These are phyloP conservation scores for Paraescarpia echinospica DNA, from an alignment of 1,140 invertebrate genomes.

Conservation along the genomic window DNA sequence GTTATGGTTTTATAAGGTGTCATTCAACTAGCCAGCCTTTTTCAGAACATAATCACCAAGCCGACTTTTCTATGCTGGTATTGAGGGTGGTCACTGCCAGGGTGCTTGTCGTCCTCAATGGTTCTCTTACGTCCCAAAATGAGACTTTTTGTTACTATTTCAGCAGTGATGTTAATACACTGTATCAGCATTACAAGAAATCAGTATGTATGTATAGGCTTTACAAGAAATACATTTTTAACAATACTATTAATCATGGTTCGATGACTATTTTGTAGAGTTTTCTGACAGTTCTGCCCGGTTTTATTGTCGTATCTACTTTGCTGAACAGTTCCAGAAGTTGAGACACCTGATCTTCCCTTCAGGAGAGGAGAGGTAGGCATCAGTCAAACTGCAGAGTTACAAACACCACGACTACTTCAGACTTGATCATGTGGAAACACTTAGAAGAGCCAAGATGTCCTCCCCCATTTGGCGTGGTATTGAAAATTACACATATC, in stretches of 20 bases:
- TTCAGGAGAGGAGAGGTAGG: constrained; percentile 65
- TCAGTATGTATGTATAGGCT: too few species aligned
- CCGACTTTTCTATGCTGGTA: too few species aligned
- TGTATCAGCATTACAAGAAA: background rate
- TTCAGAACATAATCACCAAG: too few species aligned
- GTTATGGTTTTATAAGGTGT: too few species aligned
- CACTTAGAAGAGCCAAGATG: too few species aligned
- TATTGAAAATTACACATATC: too few species aligned
- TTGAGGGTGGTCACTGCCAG: too few species aligned
- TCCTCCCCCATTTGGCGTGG: too few species aligned
- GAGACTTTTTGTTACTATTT: background rate
- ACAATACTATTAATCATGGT: background rate
- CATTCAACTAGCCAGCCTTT: too few species aligned
- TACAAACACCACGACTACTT: background rate
- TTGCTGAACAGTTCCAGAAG: constrained; percentile 81
- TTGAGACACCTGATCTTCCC: constrained; percentile 72
- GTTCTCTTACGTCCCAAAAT: too few species aligned
- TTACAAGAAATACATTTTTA: too few species aligned
- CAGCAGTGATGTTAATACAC: background rate
- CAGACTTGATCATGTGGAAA: background rate
- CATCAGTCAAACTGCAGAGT: constrained; percentile 12
- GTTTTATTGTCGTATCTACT: constrained; percentile 80
- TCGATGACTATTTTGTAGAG: constrained; percentile 48
- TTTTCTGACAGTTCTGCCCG: constrained; percentile 74
- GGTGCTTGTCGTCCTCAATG: too few species aligned